A percentile compares a stretch with the other conserved stretches of the same genome.
These are phyloP conservation scores for Aspiorhynchus laticeps DNA, from an alignment of 2,113 vertebrate genomes.

Conservation along the genomic window DNA sequence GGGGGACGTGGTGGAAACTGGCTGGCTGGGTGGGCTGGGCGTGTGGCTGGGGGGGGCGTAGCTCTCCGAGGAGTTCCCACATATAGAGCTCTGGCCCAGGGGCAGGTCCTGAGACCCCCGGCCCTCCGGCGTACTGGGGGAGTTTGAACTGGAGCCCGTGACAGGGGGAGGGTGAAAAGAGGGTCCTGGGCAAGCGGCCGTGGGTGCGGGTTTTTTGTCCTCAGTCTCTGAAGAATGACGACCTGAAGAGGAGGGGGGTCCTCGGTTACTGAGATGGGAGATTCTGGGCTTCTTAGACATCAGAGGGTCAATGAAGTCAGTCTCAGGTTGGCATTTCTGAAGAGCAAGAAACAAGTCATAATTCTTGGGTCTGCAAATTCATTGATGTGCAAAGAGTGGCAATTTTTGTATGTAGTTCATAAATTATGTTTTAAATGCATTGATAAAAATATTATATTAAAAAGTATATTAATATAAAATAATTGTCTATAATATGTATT, in stretches of 20 bases:
- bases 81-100: conserved; percentile 76
- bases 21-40: conserved; percentile 50
- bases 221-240: conserved; percentile 62
- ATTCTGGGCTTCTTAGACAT: conserved; percentile 85
- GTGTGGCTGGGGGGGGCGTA: conserved; percentile 69
- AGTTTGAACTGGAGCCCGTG: conserved; percentile 82
- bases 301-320: conserved; percentile 80
- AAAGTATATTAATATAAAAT: no score
- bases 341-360: background rate
- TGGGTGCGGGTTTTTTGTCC: conserved; percentile 68
- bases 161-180: conserved; percentile 62
- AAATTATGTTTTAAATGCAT: background rate
- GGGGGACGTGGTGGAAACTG: conserved; percentile 57
- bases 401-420: background rate
- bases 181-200: conserved; percentile 61
- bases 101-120: conserved; percentile 84
- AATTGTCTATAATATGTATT: no score
- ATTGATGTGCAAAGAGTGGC: background rate
- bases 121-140: conserved; percentile 86
- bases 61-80: conserved; percentile 77
- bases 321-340: conserved; percentile 79
- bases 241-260: conserved; percentile 24
- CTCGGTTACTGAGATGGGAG: conserved; percentile 76
- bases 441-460: background rate
- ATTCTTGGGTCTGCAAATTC: background rate